Evolutionary conservation across 1,140 invertebrate genomes (phyloP).

Genomic region (Tetragonula clypearis): DNA sequence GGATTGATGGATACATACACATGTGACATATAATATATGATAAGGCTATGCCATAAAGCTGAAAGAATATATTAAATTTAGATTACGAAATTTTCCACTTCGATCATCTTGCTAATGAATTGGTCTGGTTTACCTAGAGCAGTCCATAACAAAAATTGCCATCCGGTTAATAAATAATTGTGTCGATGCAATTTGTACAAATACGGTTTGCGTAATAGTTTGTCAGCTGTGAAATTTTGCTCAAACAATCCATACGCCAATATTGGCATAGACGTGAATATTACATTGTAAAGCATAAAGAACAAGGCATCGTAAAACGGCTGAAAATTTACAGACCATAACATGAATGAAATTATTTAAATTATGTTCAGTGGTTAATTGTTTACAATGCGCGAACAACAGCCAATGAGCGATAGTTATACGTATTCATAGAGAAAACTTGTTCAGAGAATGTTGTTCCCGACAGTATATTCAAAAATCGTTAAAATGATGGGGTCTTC

Average conservation of each 20-base stretch:
- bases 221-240: constrained; percentile 84
- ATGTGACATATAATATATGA: constrained; percentile 82
- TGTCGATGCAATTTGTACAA: constrained; percentile 86
- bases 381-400: no score
- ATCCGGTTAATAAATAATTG: constrained; percentile 86
- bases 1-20: constrained; percentile 76
- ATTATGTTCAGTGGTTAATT: no score
- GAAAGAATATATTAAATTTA: constrained; percentile 69
- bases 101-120: not conserved
- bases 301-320: constrained; percentile 88
- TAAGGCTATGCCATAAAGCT: constrained; percentile 83
- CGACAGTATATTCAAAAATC: no score
- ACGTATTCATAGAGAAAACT: not conserved
- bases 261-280: constrained; percentile 88
- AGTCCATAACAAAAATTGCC: constrained; percentile 86
- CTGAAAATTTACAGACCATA: constrained; percentile 68
- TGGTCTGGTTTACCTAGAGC: constrained; percentile 76
- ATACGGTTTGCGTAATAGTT: constrained; percentile 83
- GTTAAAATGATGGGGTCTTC: no score
- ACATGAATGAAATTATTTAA: not conserved
- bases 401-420: no score
- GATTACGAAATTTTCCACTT: not conserved
- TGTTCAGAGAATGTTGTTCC: not conserved
- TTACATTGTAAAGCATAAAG: constrained; percentile 88
- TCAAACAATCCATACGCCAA: constrained; percentile 88